Percentiles rank a stretch among this genome's conserved stretches.
These are phyloP conservation scores for Stegophylla sp. DNA, from an alignment of 2,888 invertebrate genomes.

Conservation along the genomic window DNA sequence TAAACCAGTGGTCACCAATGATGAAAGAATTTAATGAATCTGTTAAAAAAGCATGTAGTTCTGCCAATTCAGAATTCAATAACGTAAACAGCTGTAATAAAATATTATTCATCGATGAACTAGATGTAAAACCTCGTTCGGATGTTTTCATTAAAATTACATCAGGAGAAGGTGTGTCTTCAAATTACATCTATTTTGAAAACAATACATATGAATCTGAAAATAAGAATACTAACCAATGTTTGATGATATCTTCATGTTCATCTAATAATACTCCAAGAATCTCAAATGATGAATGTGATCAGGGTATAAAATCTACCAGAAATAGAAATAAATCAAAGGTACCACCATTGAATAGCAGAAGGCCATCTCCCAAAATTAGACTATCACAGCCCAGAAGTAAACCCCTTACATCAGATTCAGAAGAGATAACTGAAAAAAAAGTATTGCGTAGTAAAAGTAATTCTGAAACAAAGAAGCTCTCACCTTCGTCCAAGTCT, in stretches of 20 bases:
- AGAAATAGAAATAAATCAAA: not conserved
- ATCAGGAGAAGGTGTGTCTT: not conserved
- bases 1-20: conserved; percentile 38
- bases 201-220: not conserved
- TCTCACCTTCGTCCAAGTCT: no score
- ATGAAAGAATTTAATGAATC: conserved; percentile 49
- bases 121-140: no score
- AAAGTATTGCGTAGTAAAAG: no score
- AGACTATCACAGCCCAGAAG: no score
- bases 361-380: not conserved
- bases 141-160: no score
- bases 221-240: not conserved
- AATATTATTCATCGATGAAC: not conserved
- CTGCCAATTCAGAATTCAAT: not conserved
- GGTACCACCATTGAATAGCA: no score
- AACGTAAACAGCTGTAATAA: not conserved
- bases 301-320: not conserved
- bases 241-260: no score
- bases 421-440: no score
- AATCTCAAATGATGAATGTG: not conserved
- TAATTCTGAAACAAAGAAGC: no score
- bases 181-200: not conserved
- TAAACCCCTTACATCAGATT: no score
- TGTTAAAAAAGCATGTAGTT: conserved; percentile 37
- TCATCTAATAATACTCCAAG: not conserved